Evolutionary conservation across 2,113 vertebrate species (phyloP), one percentile per base, ranked within the genome.

Genomic region (Pterophyllum scalare): DNA sequence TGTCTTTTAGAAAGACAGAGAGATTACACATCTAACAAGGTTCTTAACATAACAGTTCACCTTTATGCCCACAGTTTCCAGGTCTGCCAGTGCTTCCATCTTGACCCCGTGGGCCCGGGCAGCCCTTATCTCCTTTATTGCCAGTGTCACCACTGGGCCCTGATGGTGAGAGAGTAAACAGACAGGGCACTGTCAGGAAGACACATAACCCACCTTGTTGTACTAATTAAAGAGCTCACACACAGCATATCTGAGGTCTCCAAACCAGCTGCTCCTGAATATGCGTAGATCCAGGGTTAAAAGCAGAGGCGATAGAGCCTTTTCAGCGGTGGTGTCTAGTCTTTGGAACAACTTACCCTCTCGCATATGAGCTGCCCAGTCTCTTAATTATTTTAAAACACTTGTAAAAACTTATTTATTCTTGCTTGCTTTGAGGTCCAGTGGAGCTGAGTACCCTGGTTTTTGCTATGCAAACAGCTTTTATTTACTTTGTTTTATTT

Each of bases 21-120:
- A 3, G 14, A 67, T 67, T 65, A 26, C 38, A 46, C 14, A 46
- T 28, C 26, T 72, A 28, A 54, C 26, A 54, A 14, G 31, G 17
- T 33, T 72, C 46, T 19, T 33, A 54, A 72, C 26, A 1, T 8
- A 22, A 3, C 7, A 26, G 5, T n/a, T 74, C 59, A 96, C 96
- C 96, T 90, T 33, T 82, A 33, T 52, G 87, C 4, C 95, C 96
- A 2, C 62, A 0, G 4, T 5, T 10, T 54, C 96, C 96, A 33
- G 83, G 77, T 79, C 11, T 10, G 22, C 94, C 93, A 0, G 72
- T 60, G 12, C 15, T 75, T 3, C 94, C 94, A 1, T 52, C 20
- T 1, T 7, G 7, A 2, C 95, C 96, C 43, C 1, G 43, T 2
- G 12, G 43, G 4, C 95, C 96, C 0, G 2, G 15, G 17, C 35